These are phyloP conservation scores for Girardinus metallicus DNA, from an alignment of 2,797 vertebrate species.

Conservation along the genomic window DNA sequence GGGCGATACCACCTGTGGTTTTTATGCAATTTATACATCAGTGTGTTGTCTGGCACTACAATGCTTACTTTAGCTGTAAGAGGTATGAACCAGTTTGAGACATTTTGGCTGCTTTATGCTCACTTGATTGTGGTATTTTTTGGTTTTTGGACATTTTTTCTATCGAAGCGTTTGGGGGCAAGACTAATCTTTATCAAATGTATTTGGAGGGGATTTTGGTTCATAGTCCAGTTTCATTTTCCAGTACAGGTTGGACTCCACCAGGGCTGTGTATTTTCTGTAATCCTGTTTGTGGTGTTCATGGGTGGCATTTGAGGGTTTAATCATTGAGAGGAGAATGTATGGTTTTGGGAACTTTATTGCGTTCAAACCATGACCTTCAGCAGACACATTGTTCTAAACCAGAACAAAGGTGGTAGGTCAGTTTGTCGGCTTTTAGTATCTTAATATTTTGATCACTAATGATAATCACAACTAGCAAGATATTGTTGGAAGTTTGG, in stretches of 20 bases:
- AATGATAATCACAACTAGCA: neutral
- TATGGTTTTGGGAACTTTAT: neutral
- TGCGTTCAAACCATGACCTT: neutral
- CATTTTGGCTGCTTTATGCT: neutral
- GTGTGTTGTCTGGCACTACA: conserved; percentile 4
- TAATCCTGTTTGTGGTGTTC: neutral
- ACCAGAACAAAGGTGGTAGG: neutral
- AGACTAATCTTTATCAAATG: neutral
- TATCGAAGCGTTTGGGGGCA: neutral
- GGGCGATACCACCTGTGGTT: conserved; percentile 23
- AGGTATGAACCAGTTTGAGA: conserved; percentile 5
- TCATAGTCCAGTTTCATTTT: neutral
- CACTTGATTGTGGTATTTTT: conserved; percentile 1
- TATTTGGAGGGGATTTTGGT: neutral
- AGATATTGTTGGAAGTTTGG: neutral
- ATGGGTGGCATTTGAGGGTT: neutral
- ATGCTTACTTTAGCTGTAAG: conserved; percentile 3
- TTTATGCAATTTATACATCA: conserved; percentile 15
- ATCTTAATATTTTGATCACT: neutral
- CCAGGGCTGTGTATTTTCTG: neutral
- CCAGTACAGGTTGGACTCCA: neutral
- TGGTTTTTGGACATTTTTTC: neutral
- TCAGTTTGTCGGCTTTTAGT: neutral
- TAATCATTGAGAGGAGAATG: neutral
- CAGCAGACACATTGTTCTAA: neutral